These are phyloP conservation scores for Phasianus colchicus DNA, from an alignment of 2,113 vertebrate species.

Conservation along the genomic window DNA sequence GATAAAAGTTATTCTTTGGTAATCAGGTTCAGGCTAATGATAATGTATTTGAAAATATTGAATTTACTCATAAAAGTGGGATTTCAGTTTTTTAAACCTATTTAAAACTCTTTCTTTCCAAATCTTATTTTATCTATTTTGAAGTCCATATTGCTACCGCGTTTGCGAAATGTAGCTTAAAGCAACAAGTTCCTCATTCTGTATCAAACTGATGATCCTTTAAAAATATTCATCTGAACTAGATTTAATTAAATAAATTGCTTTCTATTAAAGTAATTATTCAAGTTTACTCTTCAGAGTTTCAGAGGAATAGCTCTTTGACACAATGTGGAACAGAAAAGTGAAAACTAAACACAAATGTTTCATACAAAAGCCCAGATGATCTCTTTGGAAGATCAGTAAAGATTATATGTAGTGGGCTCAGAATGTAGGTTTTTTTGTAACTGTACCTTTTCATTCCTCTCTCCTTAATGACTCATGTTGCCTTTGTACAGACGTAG, in stretches of 20 bases:
- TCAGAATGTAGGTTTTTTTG: not conserved
- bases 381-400: not conserved
- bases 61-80: not conserved
- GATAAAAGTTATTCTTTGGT: not conserved
- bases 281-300: not conserved
- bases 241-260: not conserved
- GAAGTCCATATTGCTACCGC: not conserved
- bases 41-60: not conserved
- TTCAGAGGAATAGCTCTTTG: not conserved
- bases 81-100: not conserved
- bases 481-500: conserved; percentile 82
- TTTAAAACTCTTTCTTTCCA: not conserved
- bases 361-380: not conserved
- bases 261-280: not conserved
- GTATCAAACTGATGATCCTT: not conserved
- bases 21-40: not conserved
- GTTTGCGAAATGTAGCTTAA: not conserved
- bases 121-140: not conserved
- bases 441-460: not conserved
- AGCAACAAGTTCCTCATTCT: not conserved
- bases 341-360: not conserved
- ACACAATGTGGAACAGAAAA: not conserved
- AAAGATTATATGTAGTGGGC: not conserved
- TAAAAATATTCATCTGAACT: not conserved
- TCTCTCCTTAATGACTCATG: not conserved